These are phyloP conservation scores for Mixornis gularis DNA, from an alignment of 2,113 vertebrate species.

Conservation along the genomic window DNA sequence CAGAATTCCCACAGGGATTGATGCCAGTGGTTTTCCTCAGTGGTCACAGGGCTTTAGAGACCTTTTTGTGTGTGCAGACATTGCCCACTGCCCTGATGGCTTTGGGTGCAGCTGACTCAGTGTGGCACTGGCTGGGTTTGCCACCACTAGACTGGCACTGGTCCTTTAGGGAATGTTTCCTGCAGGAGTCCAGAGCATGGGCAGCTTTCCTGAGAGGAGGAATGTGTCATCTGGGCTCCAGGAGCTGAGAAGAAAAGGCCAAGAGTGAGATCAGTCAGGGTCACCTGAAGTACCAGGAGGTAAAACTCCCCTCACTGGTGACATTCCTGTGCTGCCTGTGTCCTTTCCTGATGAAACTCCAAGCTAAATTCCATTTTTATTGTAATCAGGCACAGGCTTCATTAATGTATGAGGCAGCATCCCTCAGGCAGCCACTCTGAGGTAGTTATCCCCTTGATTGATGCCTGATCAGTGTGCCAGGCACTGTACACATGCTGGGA, in stretches of 20 bases:
- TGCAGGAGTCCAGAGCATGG: neutral
- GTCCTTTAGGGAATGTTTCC: neutral
- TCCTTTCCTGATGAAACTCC: neutral
- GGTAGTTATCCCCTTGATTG: neutral
- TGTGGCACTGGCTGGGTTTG: neutral
- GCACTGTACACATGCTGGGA: neutral
- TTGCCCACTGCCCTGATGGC: neutral
- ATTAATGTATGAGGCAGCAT: neutral
- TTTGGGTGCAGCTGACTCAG: neutral
- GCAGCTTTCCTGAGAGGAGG: neutral
- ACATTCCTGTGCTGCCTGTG: neutral
- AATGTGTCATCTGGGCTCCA: neutral
- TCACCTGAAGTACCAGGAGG: neutral
- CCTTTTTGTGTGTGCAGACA: neutral
- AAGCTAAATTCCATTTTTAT: neutral
- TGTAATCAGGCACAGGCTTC: neutral
- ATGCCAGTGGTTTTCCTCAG: neutral
- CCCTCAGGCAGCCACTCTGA: neutral
- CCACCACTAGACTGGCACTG: accelerated
- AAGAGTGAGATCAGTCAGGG: accelerated
- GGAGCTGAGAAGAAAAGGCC: neutral
- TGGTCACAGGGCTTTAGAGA: neutral
- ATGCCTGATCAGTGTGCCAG: neutral
- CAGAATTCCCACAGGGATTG: neutral
- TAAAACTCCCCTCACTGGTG: neutral